Evolutionary conservation across 2,113 vertebrate genomes (phyloP).

Genomic region (Tylochromis polylepis): DNA sequence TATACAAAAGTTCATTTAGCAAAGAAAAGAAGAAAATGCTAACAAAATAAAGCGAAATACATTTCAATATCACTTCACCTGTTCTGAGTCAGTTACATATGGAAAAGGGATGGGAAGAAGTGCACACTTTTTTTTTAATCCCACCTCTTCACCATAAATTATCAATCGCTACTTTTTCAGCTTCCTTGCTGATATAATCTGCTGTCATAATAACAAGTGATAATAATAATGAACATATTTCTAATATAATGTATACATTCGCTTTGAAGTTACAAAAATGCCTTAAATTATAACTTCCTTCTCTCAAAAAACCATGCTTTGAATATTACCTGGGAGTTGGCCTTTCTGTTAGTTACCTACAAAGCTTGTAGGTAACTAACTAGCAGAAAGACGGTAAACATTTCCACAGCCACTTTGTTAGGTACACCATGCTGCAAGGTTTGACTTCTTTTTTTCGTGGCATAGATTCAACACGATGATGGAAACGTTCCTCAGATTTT

Average conservation of each 20-base stretch:
- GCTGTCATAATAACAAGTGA: background rate
- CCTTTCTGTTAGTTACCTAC: background rate
- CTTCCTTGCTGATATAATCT: background rate
- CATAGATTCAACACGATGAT: background rate
- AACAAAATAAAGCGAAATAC: background rate
- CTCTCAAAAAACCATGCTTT: background rate
- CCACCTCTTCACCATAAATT: background rate
- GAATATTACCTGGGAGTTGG: background rate
- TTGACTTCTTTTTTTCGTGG: background rate
- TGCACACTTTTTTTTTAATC: fast-evolving
- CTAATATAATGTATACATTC: background rate
- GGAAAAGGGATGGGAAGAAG: fast-evolving
- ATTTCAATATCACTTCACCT: background rate
- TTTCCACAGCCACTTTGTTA: background rate
- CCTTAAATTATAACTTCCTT: fast-evolving
- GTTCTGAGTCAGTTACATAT: background rate
- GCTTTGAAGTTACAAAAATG: fast-evolving
- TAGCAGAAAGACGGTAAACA: too few species aligned
- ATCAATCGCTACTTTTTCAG: background rate
- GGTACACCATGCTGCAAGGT: background rate
- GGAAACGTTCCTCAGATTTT: background rate
- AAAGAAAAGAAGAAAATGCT: fast-evolving
- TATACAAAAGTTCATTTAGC: fast-evolving
- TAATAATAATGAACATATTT: background rate
- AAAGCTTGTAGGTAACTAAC: fast-evolving